Conservation (phyloP, 2,113 vertebrate species). For the Balaeniceps rex region DNA sequence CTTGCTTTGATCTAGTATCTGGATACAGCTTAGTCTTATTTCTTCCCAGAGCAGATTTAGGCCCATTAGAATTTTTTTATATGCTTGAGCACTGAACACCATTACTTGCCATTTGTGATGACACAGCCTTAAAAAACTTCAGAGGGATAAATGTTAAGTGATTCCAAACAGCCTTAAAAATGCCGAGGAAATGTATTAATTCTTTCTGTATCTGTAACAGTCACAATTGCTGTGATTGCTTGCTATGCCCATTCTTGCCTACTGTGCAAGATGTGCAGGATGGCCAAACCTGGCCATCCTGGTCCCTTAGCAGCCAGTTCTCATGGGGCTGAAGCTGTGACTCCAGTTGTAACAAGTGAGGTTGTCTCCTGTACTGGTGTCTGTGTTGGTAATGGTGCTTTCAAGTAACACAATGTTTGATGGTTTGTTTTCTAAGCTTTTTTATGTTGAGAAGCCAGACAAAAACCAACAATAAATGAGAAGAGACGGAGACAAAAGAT, state of each 20-base stretch:
- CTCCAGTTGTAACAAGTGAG: neutral
- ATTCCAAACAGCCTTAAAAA: neutral
- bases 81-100: neutral
- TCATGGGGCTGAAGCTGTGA: neutral
- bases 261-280: neutral
- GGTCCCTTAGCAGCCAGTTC: neutral
- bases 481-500: constrained; percentile 13
- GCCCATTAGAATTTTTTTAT: neutral
- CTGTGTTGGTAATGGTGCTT: neutral
- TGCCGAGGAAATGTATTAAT: neutral
- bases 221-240: neutral
- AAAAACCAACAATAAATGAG: constrained; percentile 26
- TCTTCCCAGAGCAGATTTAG: no score
- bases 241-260: neutral
- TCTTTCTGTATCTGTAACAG: neutral
- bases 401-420: neutral
- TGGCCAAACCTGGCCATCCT: neutral
- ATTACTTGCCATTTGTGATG: neutral
- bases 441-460: neutral
- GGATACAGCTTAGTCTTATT: no score
- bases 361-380: neutral
- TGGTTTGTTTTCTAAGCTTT: neutral
- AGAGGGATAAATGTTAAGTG: neutral
- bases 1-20: neutral
- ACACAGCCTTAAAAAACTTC: neutral